Percentiles rank a stretch among this genome's conserved stretches.
These are phyloP conservation scores for Pandemis heparana DNA, from an alignment of 2,888 invertebrate species.

Conservation along the genomic window DNA sequence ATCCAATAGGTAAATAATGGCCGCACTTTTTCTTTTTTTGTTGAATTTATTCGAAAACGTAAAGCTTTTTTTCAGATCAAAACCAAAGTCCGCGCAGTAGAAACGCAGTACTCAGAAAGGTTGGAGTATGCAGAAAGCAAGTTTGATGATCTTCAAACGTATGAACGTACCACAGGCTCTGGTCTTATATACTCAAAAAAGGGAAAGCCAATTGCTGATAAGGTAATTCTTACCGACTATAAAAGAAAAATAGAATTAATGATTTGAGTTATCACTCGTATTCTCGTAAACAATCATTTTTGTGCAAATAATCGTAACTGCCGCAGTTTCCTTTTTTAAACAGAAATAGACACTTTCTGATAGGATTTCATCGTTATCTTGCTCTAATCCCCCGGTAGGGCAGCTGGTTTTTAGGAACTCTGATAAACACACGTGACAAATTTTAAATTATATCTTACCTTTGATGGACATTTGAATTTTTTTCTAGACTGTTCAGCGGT, in stretches of 20 bases:
- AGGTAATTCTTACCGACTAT: conserved; percentile 55
- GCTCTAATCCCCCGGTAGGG: too few relatives aligned
- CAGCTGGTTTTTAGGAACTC: too few relatives aligned
- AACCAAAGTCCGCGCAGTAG: conserved; percentile 64
- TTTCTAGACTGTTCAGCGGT: conserved; percentile 69
- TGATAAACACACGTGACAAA: too few relatives aligned
- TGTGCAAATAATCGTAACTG: too few relatives aligned
- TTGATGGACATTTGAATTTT: too few relatives aligned
- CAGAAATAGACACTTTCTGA: too few relatives aligned
- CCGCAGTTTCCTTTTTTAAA: too few relatives aligned
- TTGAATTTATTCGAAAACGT: background rate
- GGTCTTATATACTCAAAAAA: conserved; percentile 79
- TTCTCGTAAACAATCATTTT: too few relatives aligned
- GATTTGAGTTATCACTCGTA: too few relatives aligned
- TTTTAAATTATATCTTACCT: too few relatives aligned
- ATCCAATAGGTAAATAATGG: background rate
- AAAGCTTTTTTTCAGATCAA: conserved; percentile 59
- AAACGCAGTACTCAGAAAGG: conserved; percentile 58
- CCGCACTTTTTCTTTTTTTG: background rate
- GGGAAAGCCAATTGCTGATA: conserved; percentile 81
- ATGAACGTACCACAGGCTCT: conserved; percentile 70
- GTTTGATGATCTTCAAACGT: conserved; percentile 67
- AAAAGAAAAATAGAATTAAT: too few relatives aligned
- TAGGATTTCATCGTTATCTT: too few relatives aligned
- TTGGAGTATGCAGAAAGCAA: conserved; percentile 63